Evolutionary conservation across 2,888 invertebrate genomes (phyloP), one percentile per base, ranked within the genome.

Genomic region (Drosophila emarginata): DNA sequence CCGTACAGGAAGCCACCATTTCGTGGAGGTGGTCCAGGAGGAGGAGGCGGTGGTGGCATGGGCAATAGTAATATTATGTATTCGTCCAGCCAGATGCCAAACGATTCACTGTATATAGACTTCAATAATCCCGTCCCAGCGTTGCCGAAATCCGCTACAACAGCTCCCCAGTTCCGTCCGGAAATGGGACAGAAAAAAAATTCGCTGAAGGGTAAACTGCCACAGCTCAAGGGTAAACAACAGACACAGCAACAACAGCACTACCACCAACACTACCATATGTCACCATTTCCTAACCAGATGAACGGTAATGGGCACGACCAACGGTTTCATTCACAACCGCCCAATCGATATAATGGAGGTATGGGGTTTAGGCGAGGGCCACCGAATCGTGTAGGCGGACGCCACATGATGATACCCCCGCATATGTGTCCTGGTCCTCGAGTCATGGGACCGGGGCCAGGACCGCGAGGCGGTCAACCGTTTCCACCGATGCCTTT

Each of bases 71-170:
- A 86, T 61, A 82, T 90, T 37, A 91, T 91, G 89, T 91, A 90
- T 76, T 87, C 89, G 67, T 89, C 90, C 62, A 89, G 88, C 68
- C 92, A 92, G 72, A 91, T 92, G 77, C 91, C 91, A 28, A 91
- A 91, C 67, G 92, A 92, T 81, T 90, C 91, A 2, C 91, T 92
- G 0, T 92, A 91, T 66, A 89, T 91, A 71, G 92, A 92, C 71
- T 91, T 91, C 37, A 91, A 91, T 65, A 90, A 89, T 50, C 91
- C 91, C 36, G 75, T 87, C 2, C 88, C 90, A 50, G 81, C 81
- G 21, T 53, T 58, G 5, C 36, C n/a, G 52, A 54, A 57, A 18
- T 26, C 32, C 28, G 51, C 52, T 11, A 58, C 57, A 6, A 2
- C n/a, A 36, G n/a, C 21, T 40, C 26, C 15, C 36, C 40, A 32